Conservation (phyloP, 2,888 invertebrate species). For the Ennomos fuscantarius region DNA sequence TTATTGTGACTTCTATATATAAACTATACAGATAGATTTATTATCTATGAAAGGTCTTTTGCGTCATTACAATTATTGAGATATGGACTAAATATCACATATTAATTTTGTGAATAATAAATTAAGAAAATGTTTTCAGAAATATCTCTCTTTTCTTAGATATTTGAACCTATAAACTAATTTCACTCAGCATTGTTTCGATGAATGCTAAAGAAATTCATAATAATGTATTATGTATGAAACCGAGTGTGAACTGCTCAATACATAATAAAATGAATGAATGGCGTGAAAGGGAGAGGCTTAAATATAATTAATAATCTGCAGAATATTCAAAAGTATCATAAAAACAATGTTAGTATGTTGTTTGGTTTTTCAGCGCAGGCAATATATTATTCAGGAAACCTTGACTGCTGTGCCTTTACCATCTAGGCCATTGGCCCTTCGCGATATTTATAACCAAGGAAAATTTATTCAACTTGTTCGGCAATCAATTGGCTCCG, state of each 20-base stretch:
- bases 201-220: too few species aligned
- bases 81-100: too few species aligned
- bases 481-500: neutral
- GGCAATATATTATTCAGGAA: slow-evolving; percentile 14
- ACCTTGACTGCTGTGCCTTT: slow-evolving; percentile 33
- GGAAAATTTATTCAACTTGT: slow-evolving; percentile 22
- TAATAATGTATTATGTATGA: too few species aligned
- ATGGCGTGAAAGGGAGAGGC: too few species aligned
- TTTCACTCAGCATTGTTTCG: too few species aligned
- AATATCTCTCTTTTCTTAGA: too few species aligned
- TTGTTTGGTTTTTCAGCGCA: slow-evolving; percentile 28
- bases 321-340: slow-evolving; percentile 11
- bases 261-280: too few species aligned
- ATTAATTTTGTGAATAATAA: too few species aligned
- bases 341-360: slow-evolving; percentile 12
- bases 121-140: too few species aligned
- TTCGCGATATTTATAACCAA: slow-evolving; percentile 18
- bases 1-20: slow-evolving; percentile 18
- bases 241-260: too few species aligned
- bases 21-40: slow-evolving; percentile 2
- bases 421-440: slow-evolving; percentile 32
- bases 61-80: neutral
- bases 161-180: too few species aligned
- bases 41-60: slow-evolving; percentile 6
- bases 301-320: too few species aligned